Percentiles rank a stretch among this genome's conserved stretches.
Evolutionary conservation across 2,797 vertebrate genomes (phyloP).

Genomic region (Hafferia zeledoni): DNA sequence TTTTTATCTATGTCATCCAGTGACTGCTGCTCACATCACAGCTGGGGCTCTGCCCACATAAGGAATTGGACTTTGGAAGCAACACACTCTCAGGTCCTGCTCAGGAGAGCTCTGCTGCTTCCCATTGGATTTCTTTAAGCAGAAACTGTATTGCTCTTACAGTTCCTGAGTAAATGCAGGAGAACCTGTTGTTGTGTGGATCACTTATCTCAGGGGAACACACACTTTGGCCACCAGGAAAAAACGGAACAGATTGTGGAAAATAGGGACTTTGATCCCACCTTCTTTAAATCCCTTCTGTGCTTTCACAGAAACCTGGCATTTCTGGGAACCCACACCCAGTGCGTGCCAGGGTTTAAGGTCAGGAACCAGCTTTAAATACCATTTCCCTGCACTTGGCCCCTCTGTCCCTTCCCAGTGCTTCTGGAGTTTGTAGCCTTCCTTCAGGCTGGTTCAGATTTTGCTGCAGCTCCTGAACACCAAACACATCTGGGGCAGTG

Average conservation of each 20-base stretch:
- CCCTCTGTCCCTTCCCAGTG: background rate
- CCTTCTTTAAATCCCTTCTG: background rate
- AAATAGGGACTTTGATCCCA: background rate
- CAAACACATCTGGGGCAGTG: background rate
- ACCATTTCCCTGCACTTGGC: background rate
- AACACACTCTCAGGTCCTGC: background rate
- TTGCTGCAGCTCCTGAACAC: background rate
- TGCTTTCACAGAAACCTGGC: background rate
- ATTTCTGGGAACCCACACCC: background rate
- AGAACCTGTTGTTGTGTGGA: background rate
- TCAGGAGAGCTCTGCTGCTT: background rate
- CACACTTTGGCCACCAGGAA: background rate
- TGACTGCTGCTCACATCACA: background rate
- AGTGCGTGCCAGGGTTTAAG: background rate
- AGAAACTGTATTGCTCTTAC: background rate
- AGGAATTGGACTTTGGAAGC: constrained; percentile 26
- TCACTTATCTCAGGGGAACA: constrained; percentile 9
- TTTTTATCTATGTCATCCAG: background rate
- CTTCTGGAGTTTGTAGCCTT: background rate
- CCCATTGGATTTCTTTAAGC: background rate
- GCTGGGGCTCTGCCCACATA: background rate
- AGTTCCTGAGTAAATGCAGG: background rate
- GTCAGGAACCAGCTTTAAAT: background rate
- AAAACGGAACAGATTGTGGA: background rate
- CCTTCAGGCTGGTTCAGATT: background rate